These are phyloP conservation scores for Spodoptera littoralis DNA, from an alignment of 2,888 invertebrate genomes.

Conservation along the genomic window DNA sequence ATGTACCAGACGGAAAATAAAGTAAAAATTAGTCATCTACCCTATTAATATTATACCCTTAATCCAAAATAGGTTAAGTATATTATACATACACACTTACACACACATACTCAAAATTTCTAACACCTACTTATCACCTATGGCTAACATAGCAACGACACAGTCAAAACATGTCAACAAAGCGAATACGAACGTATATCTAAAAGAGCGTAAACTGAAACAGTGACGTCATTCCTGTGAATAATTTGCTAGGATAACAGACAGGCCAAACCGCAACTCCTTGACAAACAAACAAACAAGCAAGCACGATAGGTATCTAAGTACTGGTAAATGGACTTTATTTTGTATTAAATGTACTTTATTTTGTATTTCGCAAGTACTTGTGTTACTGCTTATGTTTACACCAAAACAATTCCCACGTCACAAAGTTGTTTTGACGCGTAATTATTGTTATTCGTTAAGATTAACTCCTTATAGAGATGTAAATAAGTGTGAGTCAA, in stretches of 20 bases:
- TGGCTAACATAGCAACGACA: no score
- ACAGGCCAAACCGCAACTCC: conserved; percentile 25
- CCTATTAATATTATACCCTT: no score
- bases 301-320: neutral
- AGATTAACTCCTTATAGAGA: no score
- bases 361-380: conserved; percentile 11
- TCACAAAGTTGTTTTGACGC: neutral
- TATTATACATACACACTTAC: no score
- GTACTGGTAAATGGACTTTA: no score
- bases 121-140: no score
- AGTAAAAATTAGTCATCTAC: no score
- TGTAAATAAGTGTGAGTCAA: no score
- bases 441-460: neutral
- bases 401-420: neutral
- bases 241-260: conserved; percentile 30
- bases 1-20: no score
- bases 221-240: conserved; percentile 28
- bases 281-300: conserved; percentile 12
- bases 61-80: no score
- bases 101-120: no score
- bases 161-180: neutral
- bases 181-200: neutral
- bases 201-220: neutral
- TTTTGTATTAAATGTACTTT: conserved; percentile 5
- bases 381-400: conserved; percentile 4